These are phyloP conservation scores for Triops longicaudatus DNA, from an alignment of 1,140 invertebrate genomes.

Conservation along the genomic window DNA sequence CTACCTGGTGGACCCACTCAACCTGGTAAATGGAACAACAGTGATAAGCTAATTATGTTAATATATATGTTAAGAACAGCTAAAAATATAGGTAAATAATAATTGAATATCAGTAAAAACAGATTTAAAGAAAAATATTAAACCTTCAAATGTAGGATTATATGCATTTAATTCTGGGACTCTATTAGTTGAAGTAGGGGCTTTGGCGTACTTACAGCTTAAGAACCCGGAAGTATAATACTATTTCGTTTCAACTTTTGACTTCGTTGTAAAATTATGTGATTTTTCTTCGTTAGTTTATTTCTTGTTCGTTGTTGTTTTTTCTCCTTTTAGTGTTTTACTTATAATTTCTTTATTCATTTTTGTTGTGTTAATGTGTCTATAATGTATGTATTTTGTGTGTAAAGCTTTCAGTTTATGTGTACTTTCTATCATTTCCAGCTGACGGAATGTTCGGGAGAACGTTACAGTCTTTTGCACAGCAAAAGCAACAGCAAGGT, in stretches of 20 bases:
- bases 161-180: not conserved
- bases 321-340: conserved; percentile 17
- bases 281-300: no score
- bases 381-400: no score
- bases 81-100: not conserved
- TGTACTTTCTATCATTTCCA: conserved; percentile 34
- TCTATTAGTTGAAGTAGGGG: no score
- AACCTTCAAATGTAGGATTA: no score
- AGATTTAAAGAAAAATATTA: no score
- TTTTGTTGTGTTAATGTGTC: not conserved
- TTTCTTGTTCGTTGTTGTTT: not conserved
- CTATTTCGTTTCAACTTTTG: no score
- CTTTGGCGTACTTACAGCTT: no score
- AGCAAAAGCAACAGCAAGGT: conserved; percentile 57
- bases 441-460: conserved; percentile 70
- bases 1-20: conserved; percentile 34
- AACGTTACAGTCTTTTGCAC: conserved; percentile 65
- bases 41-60: not conserved
- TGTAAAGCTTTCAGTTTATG: no score
- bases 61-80: no score
- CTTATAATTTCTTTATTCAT: conserved; percentile 20
- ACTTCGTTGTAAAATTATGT: no score
- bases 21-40: conserved; percentile 33
- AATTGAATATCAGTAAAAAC: not conserved
- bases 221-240: no score